phyloP scores from a whole-genome alignment of 2,113 vertebrate genomes.

The Indicator indicator region DNA sequence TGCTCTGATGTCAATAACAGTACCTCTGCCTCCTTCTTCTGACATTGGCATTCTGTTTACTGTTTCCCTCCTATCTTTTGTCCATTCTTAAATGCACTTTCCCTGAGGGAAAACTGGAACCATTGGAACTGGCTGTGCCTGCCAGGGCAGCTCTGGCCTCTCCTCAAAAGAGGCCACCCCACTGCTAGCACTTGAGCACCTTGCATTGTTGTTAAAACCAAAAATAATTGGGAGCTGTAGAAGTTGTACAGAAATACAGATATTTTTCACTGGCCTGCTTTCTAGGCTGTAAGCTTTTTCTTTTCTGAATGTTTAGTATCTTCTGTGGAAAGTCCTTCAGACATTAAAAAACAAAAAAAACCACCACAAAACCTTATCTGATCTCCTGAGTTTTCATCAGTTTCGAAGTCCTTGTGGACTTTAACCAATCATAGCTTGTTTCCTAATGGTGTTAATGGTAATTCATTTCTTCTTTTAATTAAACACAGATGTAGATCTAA shows the following conservation, averaged over 20 bases:
- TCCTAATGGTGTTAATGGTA: conserved; percentile 72
- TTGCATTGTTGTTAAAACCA: too few relatives aligned
- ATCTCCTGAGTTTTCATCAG: conserved; percentile 43
- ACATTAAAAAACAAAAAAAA: not conserved
- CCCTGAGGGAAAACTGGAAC: not conserved
- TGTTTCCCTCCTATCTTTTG: not conserved
- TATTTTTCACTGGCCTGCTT: not conserved
- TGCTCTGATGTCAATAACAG: not conserved
- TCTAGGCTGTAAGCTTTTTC: not conserved
- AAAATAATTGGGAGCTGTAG: not conserved
- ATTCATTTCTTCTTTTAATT: conserved; percentile 79
- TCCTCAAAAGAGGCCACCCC: not conserved
- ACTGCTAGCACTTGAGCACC: not conserved
- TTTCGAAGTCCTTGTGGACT: conserved; percentile 57
- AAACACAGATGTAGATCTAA: conserved; percentile 78
- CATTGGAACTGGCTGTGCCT: rapidly evolving
- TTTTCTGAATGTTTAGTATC: not conserved
- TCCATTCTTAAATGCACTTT: not conserved
- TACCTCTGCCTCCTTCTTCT: too few relatives aligned
- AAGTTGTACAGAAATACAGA: not conserved
- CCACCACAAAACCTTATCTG: not conserved
- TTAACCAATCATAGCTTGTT: conserved; percentile 61
- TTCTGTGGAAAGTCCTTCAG: conserved; percentile 26
- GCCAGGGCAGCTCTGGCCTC: rapidly evolving
- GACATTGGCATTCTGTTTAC: not conserved